Percentiles rank a stretch among this genome's conserved stretches.
These are phyloP conservation scores for Delichon dasypus DNA, from an alignment of 2,797 vertebrate genomes.

Conservation along the genomic window DNA sequence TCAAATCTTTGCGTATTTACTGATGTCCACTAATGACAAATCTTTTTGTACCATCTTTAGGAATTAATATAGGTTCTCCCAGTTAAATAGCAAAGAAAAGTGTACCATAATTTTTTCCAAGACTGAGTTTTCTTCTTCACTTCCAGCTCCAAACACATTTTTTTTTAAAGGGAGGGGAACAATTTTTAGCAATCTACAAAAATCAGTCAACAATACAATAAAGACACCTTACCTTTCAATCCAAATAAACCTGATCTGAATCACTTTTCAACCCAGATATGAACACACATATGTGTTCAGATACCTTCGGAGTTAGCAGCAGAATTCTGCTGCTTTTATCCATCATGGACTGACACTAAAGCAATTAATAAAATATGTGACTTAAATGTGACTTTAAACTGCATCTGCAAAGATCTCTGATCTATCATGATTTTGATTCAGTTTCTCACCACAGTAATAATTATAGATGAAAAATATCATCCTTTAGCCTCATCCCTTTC, in stretches of 20 bases:
- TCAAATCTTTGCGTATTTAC: too few relatives aligned
- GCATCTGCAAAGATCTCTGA: neutral
- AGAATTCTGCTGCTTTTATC: neutral
- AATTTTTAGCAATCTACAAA: neutral
- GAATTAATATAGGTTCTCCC: neutral
- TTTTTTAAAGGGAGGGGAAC: neutral
- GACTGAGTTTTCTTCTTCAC: neutral
- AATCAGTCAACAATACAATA: neutral
- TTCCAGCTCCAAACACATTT: neutral
- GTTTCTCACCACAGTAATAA: neutral
- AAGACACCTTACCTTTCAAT: neutral
- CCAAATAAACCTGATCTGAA: neutral
- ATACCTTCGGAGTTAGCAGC: accelerated
- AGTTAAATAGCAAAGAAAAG: neutral
- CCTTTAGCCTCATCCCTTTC: neutral
- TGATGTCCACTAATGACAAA: too few relatives aligned
- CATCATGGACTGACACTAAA: neutral
- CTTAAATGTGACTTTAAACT: neutral
- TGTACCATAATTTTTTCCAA: neutral
- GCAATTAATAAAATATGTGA: neutral
- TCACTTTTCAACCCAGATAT: neutral
- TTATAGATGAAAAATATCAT: neutral
- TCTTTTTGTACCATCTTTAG: neutral
- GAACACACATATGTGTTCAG: accelerated
- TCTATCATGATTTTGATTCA: neutral